Evolutionary conservation across 2,888 invertebrate genomes (phyloP).

Genomic region (Sarcophaga carnaria): DNA sequence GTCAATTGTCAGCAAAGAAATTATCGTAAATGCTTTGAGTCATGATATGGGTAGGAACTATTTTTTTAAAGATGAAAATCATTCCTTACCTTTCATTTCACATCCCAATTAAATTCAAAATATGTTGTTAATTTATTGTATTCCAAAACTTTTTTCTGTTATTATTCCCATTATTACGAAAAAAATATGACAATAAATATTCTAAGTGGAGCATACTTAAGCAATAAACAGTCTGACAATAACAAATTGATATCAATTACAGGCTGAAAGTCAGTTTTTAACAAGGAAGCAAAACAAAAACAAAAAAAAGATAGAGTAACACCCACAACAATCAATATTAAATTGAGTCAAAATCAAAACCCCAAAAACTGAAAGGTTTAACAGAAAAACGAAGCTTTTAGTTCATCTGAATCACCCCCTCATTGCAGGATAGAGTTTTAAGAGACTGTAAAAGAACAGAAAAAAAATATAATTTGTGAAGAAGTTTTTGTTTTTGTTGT

Average conservation of each 20-base stretch:
- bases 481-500: conserved; percentile 22
- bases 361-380: conserved; percentile 43
- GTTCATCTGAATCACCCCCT: conserved; percentile 14
- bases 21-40: no score
- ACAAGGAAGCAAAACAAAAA: conserved; percentile 7
- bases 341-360: conserved; percentile 30
- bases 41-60: no score
- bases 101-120: background rate
- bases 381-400: conserved; percentile 16
- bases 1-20: no score
- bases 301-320: background rate
- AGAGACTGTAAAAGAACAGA: background rate
- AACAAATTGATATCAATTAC: conserved; percentile 67
- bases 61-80: no score
- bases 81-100: no score
- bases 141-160: background rate
- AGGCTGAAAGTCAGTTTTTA: background rate
- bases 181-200: conserved; percentile 13
- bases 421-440: conserved; percentile 12
- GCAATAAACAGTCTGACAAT: conserved; percentile 59
- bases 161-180: background rate
- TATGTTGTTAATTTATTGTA: background rate
- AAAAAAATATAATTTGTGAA: background rate
- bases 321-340: conserved; percentile 63
- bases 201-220: conserved; percentile 41